These are phyloP conservation scores for Epizoanthus scotinus DNA, from an alignment of 92 coral and sea anemone genomes.

Conservation along the genomic window DNA sequence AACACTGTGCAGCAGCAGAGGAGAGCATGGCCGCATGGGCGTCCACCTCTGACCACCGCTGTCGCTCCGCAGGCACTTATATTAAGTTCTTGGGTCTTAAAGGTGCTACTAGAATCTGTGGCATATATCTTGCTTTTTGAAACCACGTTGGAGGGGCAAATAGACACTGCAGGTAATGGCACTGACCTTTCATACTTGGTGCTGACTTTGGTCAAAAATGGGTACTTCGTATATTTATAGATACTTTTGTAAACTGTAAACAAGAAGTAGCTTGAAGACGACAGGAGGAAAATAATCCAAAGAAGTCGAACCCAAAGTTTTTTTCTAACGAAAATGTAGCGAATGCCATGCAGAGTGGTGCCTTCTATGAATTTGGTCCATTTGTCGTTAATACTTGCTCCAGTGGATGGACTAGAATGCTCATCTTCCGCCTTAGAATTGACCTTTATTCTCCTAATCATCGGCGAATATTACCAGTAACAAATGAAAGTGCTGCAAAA, in stretches of 20 bases:
- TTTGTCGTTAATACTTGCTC: background rate
- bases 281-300: conserved; percentile 47
- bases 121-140: conserved; percentile 41
- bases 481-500: too few species aligned
- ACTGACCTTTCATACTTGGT: background rate
- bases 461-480: too few species aligned
- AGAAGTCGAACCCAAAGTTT: conserved; percentile 29
- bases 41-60: conserved; percentile 15
- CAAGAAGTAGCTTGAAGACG: conserved; percentile 28
- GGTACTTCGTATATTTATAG: conserved; percentile 34
- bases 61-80: conserved; percentile 48
- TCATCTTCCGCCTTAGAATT: background rate
- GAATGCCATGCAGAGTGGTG: conserved; percentile 67
- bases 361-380: conserved; percentile 57
- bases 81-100: conserved; percentile 41
- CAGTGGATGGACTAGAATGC: background rate
- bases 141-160: conserved; percentile 46
- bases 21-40: conserved; percentile 34
- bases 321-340: conserved; percentile 36
- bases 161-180: conserved; percentile 50
- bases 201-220: conserved; percentile 44
- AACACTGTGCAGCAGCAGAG: conserved; percentile 33
- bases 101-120: conserved; percentile 22
- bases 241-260: conserved; percentile 36
- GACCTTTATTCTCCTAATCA: too few species aligned